phyloP scores from a whole-genome alignment of 2,797 vertebrate genomes.

The Aeoliscus strigatus region DNA sequence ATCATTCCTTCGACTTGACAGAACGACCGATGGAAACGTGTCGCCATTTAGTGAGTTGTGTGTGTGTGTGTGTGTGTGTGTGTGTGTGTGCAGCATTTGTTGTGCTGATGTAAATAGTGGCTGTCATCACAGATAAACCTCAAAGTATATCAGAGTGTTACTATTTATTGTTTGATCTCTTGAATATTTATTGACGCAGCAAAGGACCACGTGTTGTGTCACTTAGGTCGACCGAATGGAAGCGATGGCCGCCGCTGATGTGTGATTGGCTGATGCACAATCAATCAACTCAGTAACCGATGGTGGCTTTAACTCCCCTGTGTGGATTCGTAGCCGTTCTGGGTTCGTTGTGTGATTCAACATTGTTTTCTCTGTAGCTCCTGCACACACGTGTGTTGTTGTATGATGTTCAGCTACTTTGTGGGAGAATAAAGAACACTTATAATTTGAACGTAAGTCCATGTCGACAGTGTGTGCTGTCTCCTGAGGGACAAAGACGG shows the following conservation, averaged over 20 bases:
- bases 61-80: slow-evolving; percentile 15
- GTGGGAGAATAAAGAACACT: slow-evolving; percentile 13
- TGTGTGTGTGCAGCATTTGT: slow-evolving; percentile 30
- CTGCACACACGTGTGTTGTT: slow-evolving; percentile 7
- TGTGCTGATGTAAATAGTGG: slow-evolving; percentile 63
- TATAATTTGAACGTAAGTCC: slow-evolving; percentile 7
- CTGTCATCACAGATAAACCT: slow-evolving; percentile 54
- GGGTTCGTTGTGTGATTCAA: slow-evolving; percentile 14
- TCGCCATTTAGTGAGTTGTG: slow-evolving; percentile 21
- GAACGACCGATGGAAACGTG: slow-evolving; percentile 5
- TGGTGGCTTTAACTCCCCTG: slow-evolving; percentile 41
- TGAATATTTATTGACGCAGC: slow-evolving; percentile 39
- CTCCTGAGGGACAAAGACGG: too few relatives aligned
- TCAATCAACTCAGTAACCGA: slow-evolving; percentile 32
- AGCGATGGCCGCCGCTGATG: slow-evolving; percentile 1
- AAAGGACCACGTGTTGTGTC: too few relatives aligned
- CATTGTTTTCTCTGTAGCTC: slow-evolving; percentile 1
- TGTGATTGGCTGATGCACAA: slow-evolving; percentile 9
- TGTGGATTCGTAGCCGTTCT: slow-evolving; percentile 3
- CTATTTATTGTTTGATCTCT: slow-evolving; percentile 61
- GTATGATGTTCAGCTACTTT: slow-evolving; percentile 17
- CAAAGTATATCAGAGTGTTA: slow-evolving; percentile 60
- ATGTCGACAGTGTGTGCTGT: slow-evolving; percentile 20
- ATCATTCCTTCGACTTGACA: too few relatives aligned
- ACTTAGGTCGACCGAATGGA: too few relatives aligned